These are phyloP conservation scores for Ophthalmotilapia sp. DNA, from an alignment of 2,113 vertebrate genomes.

Conservation along the genomic window DNA sequence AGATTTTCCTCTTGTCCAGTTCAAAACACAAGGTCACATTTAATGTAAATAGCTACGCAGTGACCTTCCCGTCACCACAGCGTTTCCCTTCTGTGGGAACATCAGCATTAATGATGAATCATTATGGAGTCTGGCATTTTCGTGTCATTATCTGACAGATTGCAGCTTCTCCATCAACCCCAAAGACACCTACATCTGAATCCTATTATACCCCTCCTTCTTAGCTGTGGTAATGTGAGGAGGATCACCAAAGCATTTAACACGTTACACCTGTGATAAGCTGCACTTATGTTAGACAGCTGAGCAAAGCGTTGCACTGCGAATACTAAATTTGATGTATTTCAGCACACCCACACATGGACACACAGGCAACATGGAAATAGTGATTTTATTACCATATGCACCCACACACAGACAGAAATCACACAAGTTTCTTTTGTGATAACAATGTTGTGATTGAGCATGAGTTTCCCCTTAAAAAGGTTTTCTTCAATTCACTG, in stretches of 20 bases:
- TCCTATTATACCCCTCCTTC: neutral
- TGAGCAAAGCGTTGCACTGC: neutral
- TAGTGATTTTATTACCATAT: neutral
- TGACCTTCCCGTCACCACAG: neutral
- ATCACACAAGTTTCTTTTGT: neutral
- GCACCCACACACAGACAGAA: neutral
- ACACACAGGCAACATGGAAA: neutral
- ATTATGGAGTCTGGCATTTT: conserved; percentile 54
- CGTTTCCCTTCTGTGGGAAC: neutral
- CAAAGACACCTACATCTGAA: conserved; percentile 18
- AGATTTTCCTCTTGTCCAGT: neutral
- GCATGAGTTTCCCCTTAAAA: neutral
- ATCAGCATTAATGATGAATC: conserved; percentile 50
- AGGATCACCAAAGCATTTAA: neutral
- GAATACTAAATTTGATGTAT: neutral
- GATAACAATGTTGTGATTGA: neutral
- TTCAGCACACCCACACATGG: neutral
- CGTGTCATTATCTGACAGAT: conserved; percentile 43
- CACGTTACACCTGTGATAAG: neutral
- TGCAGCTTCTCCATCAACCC: neutral
- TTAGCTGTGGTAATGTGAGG: neutral
- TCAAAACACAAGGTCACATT: neutral
- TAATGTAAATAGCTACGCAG: conserved; percentile 30
- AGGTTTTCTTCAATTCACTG: neutral
- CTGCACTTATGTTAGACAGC: neutral